phyloP scores from a whole-genome alignment of 1,140 invertebrate genomes.

The Archegozetes longisetosus region DNA sequence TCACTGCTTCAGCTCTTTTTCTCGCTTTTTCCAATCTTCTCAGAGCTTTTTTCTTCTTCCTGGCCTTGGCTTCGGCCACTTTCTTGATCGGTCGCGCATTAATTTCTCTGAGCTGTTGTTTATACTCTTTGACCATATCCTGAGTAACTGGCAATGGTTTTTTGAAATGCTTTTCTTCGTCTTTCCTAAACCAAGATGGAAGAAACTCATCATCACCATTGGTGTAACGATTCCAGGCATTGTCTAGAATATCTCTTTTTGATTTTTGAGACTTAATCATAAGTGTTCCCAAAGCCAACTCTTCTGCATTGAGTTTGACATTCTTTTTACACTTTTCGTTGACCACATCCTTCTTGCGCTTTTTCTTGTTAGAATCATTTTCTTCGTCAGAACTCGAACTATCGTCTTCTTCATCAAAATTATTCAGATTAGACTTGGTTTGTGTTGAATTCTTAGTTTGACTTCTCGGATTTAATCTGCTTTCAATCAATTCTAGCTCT shows the following conservation, averaged over 20 bases:
- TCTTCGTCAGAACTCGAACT: conserved; percentile 38
- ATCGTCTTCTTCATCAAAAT: conserved; percentile 36
- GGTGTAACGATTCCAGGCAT: conserved; percentile 73
- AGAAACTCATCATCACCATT: conserved; percentile 66
- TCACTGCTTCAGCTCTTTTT: conserved; percentile 80
- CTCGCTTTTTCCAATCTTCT: conserved; percentile 79
- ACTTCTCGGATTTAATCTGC: conserved; percentile 12
- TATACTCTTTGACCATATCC: conserved; percentile 37
- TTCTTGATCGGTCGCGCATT: conserved; percentile 93
- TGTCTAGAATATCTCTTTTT: conserved; percentile 67
- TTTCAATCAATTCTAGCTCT: conserved; percentile 57
- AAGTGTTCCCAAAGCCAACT: conserved; percentile 68
- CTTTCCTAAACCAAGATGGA: conserved; percentile 89
- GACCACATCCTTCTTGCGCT: conserved; percentile 14
- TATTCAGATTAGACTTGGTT: conserved; percentile 22
- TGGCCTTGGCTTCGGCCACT: conserved; percentile 90
- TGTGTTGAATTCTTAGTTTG: conserved; percentile 13
- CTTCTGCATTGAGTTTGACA: conserved; percentile 49
- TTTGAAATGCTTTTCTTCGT: conserved; percentile 78
- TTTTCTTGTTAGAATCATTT: conserved; percentile 15
- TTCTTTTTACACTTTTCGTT: conserved; percentile 24
- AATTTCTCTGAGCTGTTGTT: conserved; percentile 53
- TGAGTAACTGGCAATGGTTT: conserved; percentile 22
- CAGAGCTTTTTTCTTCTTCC: conserved; percentile 72
- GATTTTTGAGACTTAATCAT: conserved; percentile 68